Base-by-base conservation (phyloP, 2,888 invertebrate genomes). In the Dasysyrphus albostriatus region DNA sequence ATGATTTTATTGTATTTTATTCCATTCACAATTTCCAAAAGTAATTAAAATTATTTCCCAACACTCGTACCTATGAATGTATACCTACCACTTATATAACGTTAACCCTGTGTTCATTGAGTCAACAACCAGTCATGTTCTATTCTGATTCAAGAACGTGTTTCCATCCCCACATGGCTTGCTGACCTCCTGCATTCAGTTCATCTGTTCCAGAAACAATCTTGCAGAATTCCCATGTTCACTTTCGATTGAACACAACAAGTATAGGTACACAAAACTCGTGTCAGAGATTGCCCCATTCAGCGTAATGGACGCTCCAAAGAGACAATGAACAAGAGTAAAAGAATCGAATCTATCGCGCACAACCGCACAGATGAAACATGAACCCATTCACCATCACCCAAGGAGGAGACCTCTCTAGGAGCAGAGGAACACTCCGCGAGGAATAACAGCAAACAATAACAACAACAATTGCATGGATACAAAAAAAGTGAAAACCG, bases 231-330 rank as follows among this genome's bases (percentile, higher is more conserved):
- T 87, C 78, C 78, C 78, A 79, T 87, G 83, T 87, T 87, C 87
- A 83, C 87, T 87, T 87, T 87, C 87, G 54, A 79, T 83, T 47
- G 72, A 78, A 83, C 74, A 56, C 42, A 85, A 74, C 87, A 75
- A 87, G 83, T 74, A 73, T 67, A 42, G 80, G 78, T 83, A 79
- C 87, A 87, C 47, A 78, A 82, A 83, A 87, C 87, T 87, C 87
- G 87, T 83, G 87, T 87, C 87, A 87, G 83, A 87, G 70, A 87
- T 87, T 87, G 83, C 87, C 82, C 79, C 78, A 83, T 83, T 79
- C 70, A 83, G 72, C 70, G 75, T 87, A 83, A 87, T 83, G 87
- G 87, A 83, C 79, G 83, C 78, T 81, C 67, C 51, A 83, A n/a
- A 79, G 78, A 82, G 77, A 87, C 87, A 87, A 87, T 83, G 87